Percentiles rank a stretch among this genome's conserved stretches.
phyloP scores from a whole-genome alignment of 2,888 invertebrate species.

The Cephus runcator region DNA sequence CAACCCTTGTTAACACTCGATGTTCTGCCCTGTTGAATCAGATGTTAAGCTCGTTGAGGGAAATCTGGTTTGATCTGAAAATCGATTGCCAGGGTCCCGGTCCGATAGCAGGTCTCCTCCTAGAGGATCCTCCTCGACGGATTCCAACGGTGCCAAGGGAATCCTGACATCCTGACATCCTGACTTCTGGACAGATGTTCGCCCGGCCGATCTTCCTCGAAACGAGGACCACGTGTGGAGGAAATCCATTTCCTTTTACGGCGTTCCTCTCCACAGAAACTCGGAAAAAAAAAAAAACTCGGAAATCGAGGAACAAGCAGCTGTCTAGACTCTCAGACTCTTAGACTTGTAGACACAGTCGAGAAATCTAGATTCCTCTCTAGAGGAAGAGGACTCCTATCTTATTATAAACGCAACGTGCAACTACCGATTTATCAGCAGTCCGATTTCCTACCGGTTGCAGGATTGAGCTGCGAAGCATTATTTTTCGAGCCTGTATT shows the following conservation, averaged over 20 bases:
- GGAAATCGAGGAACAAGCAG: conserved; percentile 18
- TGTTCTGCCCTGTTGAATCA: conserved; percentile 16
- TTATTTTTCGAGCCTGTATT: too few species aligned
- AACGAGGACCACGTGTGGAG: conserved; percentile 62
- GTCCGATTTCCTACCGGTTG: too few species aligned
- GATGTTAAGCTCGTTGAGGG: conserved; percentile 9
- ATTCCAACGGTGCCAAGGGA: background rate
- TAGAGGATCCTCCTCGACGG: background rate
- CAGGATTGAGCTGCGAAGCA: too few species aligned
- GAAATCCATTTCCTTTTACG: conserved; percentile 63
- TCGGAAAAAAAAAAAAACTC: conserved; percentile 15
- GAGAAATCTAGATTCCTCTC: background rate
- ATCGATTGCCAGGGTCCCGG: conserved; percentile 10
- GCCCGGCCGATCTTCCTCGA: conserved; percentile 25
- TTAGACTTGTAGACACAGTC: background rate
- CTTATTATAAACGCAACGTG: too few species aligned
- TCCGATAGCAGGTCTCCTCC: background rate
- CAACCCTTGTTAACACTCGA: conserved; percentile 20
- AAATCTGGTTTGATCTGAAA: conserved; percentile 16
- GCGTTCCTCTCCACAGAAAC: conserved; percentile 5
- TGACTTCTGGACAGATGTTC: conserved; percentile 35
- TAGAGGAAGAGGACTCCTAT: too few species aligned
- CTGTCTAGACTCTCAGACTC: conserved; percentile 8
- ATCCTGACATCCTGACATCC: too few species aligned
- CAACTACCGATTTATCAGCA: too few species aligned